Base-by-base conservation (phyloP, 2,888 invertebrate genomes). In the Agonopterix arenella region DNA sequence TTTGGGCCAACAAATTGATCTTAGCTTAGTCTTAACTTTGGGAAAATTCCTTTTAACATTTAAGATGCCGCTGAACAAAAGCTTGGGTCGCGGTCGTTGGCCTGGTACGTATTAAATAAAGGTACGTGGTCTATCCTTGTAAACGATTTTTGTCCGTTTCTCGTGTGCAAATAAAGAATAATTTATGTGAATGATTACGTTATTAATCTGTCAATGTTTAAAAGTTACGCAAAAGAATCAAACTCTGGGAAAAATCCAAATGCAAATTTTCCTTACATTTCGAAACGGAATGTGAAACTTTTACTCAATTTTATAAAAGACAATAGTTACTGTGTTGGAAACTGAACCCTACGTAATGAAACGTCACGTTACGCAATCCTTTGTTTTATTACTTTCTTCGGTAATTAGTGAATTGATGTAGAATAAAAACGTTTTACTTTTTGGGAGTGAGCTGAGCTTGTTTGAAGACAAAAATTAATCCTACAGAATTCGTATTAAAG, bases 401-500 rank as follows among this genome's bases (percentile, higher is more conserved):
- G 48, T 48, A 52, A 54, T 53, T 53, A 53, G 50, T 36, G 43
- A 36, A 40, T 41, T 5, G 40, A 43, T n/a, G n/a, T 8, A n/a
- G 43, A 13, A 1, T 28, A 43, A 43, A 40, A n/a, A 40, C n/a
- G 5, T 40, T 40, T 40, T n/a, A 40, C 4, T 10, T n/a, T 40
- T 4, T n/a, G 4, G 40, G 40, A 40, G 40, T 40, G 10, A 40
- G 40, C 40, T 40, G 9, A 40, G 5, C 9, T 10, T 40, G 9
- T 40, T 10, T 40, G 9, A 4, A 54, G 55, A 56, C 11, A 54
- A 58, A 63, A 66, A 66, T 59, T 62, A 64, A 63, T 59, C 51
- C 51, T 36, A 52, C 54, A 53, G 18, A 18, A 18, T 18, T 18
- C 18, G 4, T 18, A 18, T 28, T 28, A 28, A 28, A 28, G 5